Evolutionary conservation across 2,113 vertebrate genomes (phyloP), one percentile per base, ranked within the genome.

Genomic region (Thalassarche chlororhynchos): DNA sequence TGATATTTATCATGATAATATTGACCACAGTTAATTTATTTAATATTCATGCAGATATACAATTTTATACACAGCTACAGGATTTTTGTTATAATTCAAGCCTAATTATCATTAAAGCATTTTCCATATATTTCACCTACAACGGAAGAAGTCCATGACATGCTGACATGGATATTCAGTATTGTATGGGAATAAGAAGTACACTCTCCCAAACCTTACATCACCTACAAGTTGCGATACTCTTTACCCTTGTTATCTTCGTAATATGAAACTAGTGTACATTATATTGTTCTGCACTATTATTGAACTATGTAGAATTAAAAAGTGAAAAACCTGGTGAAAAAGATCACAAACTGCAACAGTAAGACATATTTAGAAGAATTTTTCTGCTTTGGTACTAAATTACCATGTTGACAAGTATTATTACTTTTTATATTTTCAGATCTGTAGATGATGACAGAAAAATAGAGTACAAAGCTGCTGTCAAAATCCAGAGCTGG

Each of bases 401-500:
- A 47, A 44, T 58, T 61, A 51, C 82, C 21, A 40, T 94, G 34
- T 16, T 83, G 52, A 76, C 25, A 60, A 55, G 3, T 89, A 40
- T 75, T 60, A 32, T 25, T 83, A 4, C 13, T 79, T 82, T 36
- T 92, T 80, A 34, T 91, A 28, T 93, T 98, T 95, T 79, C 87
- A 99, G 99, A 40, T 88, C 90, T 95, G 97, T 98, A 26, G 98
- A 99, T 90, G 95, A 98, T 92, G 96, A 98, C 81, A 98, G 99
- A 90, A 90, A 92, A 93, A 93, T 15, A 38, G 98, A 99, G 75
- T 97, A 98, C 93, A 77, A 95, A 44, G 98, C 99, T 16, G 98
- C 98, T 44, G 89, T 98, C 64, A 97, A 57, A 94, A 99, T 99
- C 69, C 99, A 99, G 97, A 99, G 99, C 97, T 99, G 99, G 98